These are phyloP conservation scores for Trachurus trachurus DNA, from an alignment of 2,797 vertebrate genomes.

Conservation along the genomic window DNA sequence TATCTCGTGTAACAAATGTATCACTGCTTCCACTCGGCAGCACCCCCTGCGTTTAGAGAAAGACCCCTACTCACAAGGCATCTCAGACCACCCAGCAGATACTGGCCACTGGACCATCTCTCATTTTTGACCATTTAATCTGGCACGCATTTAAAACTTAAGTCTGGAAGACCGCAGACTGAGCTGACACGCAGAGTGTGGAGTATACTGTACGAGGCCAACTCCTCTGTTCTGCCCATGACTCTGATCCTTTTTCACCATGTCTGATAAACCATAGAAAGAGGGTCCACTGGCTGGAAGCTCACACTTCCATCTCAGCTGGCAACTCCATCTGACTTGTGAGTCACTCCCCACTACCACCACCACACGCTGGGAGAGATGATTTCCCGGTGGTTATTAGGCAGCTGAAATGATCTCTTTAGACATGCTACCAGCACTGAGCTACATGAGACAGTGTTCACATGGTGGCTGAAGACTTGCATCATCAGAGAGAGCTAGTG, in stretches of 20 bases:
- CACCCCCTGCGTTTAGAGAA: background rate
- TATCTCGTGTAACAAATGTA: background rate
- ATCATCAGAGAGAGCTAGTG: conserved; percentile 6
- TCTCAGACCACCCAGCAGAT: background rate
- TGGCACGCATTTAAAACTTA: too few relatives aligned
- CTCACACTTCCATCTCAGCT: conserved; percentile 20
- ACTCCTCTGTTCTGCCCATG: conserved; percentile 17
- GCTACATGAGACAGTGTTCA: conserved; percentile 1
- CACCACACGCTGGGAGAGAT: background rate
- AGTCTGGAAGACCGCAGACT: background rate
- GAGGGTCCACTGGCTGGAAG: background rate
- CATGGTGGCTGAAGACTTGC: background rate
- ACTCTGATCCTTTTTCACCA: conserved; percentile 22
- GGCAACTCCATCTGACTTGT: background rate
- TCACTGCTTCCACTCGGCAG: background rate
- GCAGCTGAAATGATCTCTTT: conserved; percentile 14
- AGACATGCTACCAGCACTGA: conserved; percentile 15
- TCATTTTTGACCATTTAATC: conserved; percentile 18
- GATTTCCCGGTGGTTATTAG: background rate
- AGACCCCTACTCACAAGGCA: background rate
- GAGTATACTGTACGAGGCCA: background rate
- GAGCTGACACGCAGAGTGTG: background rate
- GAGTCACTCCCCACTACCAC: background rate
- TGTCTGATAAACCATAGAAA: conserved; percentile 26
- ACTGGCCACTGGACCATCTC: background rate